Conservation (phyloP, 1,140 invertebrate species). For the Mactra quadrangularis region DNA sequence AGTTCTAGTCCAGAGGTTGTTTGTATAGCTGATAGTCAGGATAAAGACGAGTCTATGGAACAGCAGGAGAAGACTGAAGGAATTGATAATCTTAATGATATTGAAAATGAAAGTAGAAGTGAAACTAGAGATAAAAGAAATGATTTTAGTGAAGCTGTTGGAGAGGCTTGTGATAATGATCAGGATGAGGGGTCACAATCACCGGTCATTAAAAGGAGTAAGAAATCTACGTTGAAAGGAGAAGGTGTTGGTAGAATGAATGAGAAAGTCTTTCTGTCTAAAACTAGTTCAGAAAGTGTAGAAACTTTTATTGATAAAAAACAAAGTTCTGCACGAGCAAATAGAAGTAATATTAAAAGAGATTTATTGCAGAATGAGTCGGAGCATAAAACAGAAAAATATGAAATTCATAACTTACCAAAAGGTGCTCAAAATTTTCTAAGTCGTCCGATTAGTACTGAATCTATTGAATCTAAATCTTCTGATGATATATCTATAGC, state of each 20-base stretch:
- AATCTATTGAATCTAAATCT: slow-evolving; percentile 46
- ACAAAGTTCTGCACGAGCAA: background rate
- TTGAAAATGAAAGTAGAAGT: background rate
- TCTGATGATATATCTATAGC: slow-evolving; percentile 38
- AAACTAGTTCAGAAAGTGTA: too few species aligned
- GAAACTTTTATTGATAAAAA: slow-evolving; percentile 3
- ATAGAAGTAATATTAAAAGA: background rate
- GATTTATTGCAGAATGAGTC: background rate
- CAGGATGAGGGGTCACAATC: slow-evolving; percentile 29
- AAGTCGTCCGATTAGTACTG: slow-evolving; percentile 32
- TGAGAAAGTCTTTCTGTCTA: background rate
- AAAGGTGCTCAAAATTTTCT: slow-evolving; percentile 32
- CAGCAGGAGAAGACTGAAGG: too few species aligned
- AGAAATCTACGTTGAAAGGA: too few species aligned
- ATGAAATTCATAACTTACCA: background rate
- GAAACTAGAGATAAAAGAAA: background rate
- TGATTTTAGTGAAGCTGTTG: background rate
- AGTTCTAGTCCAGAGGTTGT: slow-evolving; percentile 18
- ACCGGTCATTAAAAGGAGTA: slow-evolving; percentile 18
- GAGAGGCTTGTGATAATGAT: background rate
- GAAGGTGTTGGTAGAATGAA: too few species aligned
- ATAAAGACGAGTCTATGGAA: slow-evolving; percentile 8
- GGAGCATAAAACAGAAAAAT: background rate
- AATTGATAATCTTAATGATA: background rate
- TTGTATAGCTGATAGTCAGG: slow-evolving; percentile 38